Base-by-base conservation (phyloP, 2,797 vertebrate species). In the Xiphophorus birchmanni region DNA sequence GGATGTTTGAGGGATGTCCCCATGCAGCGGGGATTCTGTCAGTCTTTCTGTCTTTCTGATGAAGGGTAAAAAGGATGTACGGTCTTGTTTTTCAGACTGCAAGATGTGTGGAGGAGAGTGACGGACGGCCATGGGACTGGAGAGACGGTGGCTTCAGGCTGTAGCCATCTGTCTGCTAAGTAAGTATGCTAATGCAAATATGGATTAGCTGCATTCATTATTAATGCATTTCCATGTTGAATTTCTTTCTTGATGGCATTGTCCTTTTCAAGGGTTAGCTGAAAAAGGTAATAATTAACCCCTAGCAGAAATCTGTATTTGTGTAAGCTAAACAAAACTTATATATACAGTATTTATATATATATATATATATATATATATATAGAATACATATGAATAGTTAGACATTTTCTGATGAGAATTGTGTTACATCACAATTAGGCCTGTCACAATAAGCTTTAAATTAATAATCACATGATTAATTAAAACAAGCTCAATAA, bases 101-200 rank as follows among this genome's bases (percentile, higher is more conserved):
- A 93, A 89, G 90, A 95, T 96, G 92, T 94, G 93, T 91, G 90
- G 93, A 87, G 94, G 87, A 89, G 94, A 90, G 93, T 96, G 95
- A 96, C 88, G 84, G 82, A 91, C 92, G 94, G 95, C 95, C 94
- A 96, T 96, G 96, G 95, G 95, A 95, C 91, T 89, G 92, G 93
- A 94, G 92, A 93, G 92, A 91, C 93, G 90, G 90, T 93, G 96
- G 94, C 92, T 95, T 92, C 93, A 93, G 88, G 93, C 92, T 93
- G 83, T 94, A 81, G 92, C 91, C 90, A 89, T 96, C 87, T 95
- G 92, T 95, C 90, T 96, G 88, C 89, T 95, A 80, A 79, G 96
- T 96, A 90, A 95, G 96, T 96, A 91, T 85, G 80, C 87, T 83
- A 83, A 91, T 89, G 74, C 29, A 58, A 83, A 89, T 75, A 89